Evolutionary conservation across 2,888 invertebrate genomes (phyloP), one percentile per base, ranked within the genome.

Genomic region (Eulithis prunata): DNA sequence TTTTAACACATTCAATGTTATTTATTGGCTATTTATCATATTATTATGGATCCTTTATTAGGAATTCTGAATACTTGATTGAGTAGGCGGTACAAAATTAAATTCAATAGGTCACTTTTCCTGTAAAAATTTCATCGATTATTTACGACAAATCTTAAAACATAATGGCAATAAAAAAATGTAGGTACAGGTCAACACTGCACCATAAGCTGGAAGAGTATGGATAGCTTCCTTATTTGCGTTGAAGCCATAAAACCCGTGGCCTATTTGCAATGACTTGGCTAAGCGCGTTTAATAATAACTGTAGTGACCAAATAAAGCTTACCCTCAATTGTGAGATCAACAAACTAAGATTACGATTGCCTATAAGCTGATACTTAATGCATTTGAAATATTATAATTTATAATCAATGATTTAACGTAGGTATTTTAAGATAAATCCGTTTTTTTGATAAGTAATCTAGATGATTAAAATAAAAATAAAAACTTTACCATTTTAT

Each of bases 251-350:
- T 68, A 66, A 46, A 63, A 74, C 70, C 68, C 63, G 62, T 74
- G 72, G 58, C 72, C 71, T 79, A 74, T 76, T 71, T 75, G 68
- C 62, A 72, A 68, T n/a, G n/a, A n/a, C n/a, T n/a, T 69, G 70
- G 69, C 72, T 32, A 59, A 68, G 71, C 73, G 75, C 76, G 71
- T 78, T 75, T n/a, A n/a, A n/a, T 76, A 78, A 76, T 77, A 78
- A 75, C 68, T 56, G 59, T 52, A 36, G 49, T 45, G 52, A 43
- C 43, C 52, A 47, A 58, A 58, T 43, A 51, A 14, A 41, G 28
- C 49, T 60, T 14, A 36, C 6, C 32, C 43, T 36, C 6, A 38
- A 6, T 38, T 38, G 38, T 38, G 38, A 38, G 38, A 38, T 38
- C 38, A 38, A 38, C 2, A 38, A 38, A 38, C 38, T 38, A 38